These are phyloP conservation scores for Procapra przewalskii DNA, from an alignment of 2,113 vertebrate species.

Conservation along the genomic window DNA sequence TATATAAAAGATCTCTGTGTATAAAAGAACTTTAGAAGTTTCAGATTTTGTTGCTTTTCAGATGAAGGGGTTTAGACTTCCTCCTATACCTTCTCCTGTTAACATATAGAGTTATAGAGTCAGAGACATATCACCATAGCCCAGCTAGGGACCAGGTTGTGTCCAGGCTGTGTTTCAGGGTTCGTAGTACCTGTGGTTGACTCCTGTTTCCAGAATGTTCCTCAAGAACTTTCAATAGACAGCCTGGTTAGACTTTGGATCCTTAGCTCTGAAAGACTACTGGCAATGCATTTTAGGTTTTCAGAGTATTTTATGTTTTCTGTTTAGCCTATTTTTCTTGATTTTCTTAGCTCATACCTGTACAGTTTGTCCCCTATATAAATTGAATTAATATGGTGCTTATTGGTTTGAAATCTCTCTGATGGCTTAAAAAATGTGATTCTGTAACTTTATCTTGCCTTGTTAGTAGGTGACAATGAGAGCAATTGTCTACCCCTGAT, in stretches of 20 bases:
- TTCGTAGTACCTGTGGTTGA: neutral
- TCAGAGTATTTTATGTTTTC: neutral
- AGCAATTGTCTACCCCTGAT: neutral
- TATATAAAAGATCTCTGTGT: neutral
- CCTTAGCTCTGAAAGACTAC: neutral
- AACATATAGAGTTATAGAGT: neutral
- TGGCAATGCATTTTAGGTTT: neutral
- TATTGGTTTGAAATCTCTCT: neutral
- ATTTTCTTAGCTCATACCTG: neutral
- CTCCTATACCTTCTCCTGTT: neutral
- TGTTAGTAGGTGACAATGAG: neutral
- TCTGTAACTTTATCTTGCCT: neutral
- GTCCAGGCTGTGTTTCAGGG: neutral
- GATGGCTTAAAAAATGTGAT: neutral
- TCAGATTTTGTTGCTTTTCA: neutral
- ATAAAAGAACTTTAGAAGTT: neutral
- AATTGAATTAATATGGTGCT: neutral
- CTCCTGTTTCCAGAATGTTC: neutral
- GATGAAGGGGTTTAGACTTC: neutral
- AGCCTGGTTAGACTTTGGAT: neutral
- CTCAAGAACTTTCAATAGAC: neutral
- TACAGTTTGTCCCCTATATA: neutral
- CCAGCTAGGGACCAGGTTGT: neutral
- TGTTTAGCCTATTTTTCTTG: neutral
- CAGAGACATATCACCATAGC: neutral